A percentile compares a stretch with the other conserved stretches of the same genome.
Conservation (phyloP, 2,888 invertebrate species). For the Dryobotodes eremita region DNA sequence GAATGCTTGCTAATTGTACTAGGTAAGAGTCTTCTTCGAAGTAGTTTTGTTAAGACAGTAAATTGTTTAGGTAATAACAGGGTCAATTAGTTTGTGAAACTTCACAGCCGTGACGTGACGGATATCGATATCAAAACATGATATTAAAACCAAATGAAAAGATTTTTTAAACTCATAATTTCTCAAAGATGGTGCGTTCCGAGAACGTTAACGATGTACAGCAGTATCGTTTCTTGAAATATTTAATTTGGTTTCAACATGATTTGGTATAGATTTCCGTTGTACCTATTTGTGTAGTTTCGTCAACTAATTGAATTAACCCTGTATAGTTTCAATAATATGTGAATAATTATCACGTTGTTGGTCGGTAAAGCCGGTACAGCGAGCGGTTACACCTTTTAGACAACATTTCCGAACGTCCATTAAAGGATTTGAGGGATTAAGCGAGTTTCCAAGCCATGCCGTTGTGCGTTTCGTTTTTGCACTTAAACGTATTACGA, state of each 20-base stretch:
- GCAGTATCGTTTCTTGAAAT: not conserved
- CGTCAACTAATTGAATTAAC: not conserved
- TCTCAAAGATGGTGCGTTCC: not conserved
- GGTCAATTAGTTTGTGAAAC: not conserved
- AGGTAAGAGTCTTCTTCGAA: slow-evolving; percentile 24
- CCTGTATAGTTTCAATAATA: slow-evolving; percentile 9
- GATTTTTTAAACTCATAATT: not conserved
- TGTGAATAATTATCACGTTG: slow-evolving; percentile 61
- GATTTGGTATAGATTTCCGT: not conserved
- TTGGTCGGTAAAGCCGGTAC: slow-evolving; percentile 62
- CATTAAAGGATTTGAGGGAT: slow-evolving; percentile 86
- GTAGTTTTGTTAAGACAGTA: slow-evolving; percentile 7
- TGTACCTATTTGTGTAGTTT: not conserved
- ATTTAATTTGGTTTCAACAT: not conserved
- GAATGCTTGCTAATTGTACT: slow-evolving; percentile 51
- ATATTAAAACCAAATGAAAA: not conserved
- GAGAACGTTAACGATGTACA: not conserved
- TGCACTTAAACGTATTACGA: slow-evolving; percentile 72
- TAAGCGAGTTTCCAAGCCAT: slow-evolving; percentile 76
- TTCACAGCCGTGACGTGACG: not conserved
- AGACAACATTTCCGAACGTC: slow-evolving; percentile 81
- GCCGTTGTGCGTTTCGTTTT: slow-evolving; percentile 73
- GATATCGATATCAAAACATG: not conserved
- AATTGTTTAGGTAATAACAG: not conserved
- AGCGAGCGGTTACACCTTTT: slow-evolving; percentile 79